Evolutionary conservation across 2,797 vertebrate genomes (phyloP), one percentile per base, ranked within the genome.

Genomic region (Hippocampus kuda): DNA sequence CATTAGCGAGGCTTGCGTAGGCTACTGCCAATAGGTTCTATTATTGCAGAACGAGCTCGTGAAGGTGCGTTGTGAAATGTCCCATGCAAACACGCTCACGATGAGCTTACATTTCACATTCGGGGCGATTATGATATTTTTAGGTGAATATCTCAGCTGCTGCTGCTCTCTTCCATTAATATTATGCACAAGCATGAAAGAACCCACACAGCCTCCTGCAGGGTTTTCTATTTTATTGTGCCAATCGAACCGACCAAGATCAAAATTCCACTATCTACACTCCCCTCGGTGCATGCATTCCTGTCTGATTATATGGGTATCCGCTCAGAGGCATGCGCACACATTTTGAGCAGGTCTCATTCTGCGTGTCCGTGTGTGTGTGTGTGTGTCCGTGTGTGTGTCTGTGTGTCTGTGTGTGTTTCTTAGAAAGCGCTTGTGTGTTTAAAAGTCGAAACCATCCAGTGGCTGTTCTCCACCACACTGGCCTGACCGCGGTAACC

Each of bases 1-100:
- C 85, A 88, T 88, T 87, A 88, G 83, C 78, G 83, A 87, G 79
- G 84, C 64, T 64, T 83, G 83, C 84, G 84, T 85, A 83, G 81
- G 86, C 84, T 80, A 72, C 81, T 79, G 82, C 83, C 78, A 80
- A 82, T 80, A 73, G 70, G 79, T 82, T 79, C 69, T 69, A 82
- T 83, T 79, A 80, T 10, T 56, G 68, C 79, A 70, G 68, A 72
- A 84, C 83, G 68, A 73, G 77, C 81, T 70, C 63, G 72, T 70
- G 68, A 78, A 74, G 78, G 74, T 80, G 56, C 74, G 70, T 78
- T 73, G 75, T 72, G 81, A 80, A 83, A 79, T 80, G 70, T 76
- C 79, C 77, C 79, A 70, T 67, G 66, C 75, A 59, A 59, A 62
- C 67, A 42, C 54, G 49, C 74, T 20, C n/a, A 24, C 20, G 65